phyloP scores from a whole-genome alignment of 2,113 vertebrate genomes.

The Callionymus lyra region DNA sequence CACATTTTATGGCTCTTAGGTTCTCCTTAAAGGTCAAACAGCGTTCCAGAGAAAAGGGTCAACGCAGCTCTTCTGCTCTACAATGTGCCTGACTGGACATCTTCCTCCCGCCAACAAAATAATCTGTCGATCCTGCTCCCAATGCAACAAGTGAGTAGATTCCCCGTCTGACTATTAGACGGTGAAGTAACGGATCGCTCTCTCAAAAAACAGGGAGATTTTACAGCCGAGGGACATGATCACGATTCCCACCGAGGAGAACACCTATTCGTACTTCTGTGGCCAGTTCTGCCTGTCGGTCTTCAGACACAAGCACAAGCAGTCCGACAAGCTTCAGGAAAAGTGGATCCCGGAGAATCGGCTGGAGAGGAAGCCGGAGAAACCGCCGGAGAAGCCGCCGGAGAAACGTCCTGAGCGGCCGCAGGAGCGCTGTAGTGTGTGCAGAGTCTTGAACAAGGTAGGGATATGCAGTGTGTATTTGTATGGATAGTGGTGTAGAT shows the following conservation, averaged over 20 bases:
- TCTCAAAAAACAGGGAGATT: constrained; percentile 75
- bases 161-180: neutral
- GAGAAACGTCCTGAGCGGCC: constrained; percentile 54
- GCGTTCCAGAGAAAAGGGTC: constrained; percentile 97
- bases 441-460: constrained; percentile 82
- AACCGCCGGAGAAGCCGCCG: constrained; percentile 56
- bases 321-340: constrained; percentile 15
- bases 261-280: constrained; percentile 82
- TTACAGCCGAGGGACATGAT: constrained; percentile 88
- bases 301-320: constrained; percentile 72
- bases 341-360: constrained; percentile 67
- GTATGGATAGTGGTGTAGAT: no score
- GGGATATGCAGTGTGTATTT: no score
- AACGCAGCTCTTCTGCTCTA: constrained; percentile 97
- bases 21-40: constrained; percentile 91
- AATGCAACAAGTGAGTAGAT: constrained; percentile 82
- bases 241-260: constrained; percentile 81
- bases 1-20: constrained; percentile 13
- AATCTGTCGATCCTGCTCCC: constrained; percentile 69
- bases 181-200: neutral
- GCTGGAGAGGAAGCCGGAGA: constrained; percentile 67
- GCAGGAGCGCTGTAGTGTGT: constrained; percentile 84
- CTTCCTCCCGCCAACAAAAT: constrained; percentile 66
- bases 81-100: constrained; percentile 91
- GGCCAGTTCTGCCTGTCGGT: constrained; percentile 85